These are phyloP conservation scores for Chironomus striatipennis DNA, from an alignment of 1,140 invertebrate genomes.

Conservation along the genomic window DNA sequence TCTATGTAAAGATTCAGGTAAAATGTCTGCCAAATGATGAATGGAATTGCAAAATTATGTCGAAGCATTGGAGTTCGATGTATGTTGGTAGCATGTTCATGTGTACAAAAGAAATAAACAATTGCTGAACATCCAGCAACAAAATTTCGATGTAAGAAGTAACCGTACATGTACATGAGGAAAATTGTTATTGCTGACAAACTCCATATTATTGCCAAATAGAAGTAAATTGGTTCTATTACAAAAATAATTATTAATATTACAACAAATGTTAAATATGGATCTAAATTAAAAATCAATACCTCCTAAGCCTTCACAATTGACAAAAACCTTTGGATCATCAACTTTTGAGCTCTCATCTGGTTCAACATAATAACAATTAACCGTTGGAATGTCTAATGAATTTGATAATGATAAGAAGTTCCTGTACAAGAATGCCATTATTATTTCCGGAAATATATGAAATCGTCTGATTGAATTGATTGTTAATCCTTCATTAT, in stretches of 20 bases:
- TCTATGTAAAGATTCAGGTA: constrained; percentile 36
- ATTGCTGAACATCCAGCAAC: constrained; percentile 29
- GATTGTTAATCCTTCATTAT: constrained; percentile 33
- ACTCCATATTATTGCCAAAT: constrained; percentile 38
- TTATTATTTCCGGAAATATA: constrained; percentile 35
- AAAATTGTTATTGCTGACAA: constrained; percentile 38
- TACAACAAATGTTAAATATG: too few relatives aligned
- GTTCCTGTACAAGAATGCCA: constrained; percentile 35
- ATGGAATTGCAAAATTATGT: constrained; percentile 39
- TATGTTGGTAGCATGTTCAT: constrained; percentile 37
- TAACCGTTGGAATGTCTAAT: constrained; percentile 32
- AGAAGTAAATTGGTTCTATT: constrained; percentile 38
- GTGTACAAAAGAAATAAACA: constrained; percentile 38
- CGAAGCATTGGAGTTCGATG: constrained; percentile 35
- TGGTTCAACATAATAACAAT: constrained; percentile 27
- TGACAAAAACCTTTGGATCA: constrained; percentile 12
- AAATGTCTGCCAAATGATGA: constrained; percentile 38
- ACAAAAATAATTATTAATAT: too few relatives aligned
- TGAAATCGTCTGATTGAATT: constrained; percentile 37
- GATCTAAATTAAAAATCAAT: too few relatives aligned
- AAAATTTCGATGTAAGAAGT: constrained; percentile 29
- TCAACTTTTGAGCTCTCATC: constrained; percentile 21
- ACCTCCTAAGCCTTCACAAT: constrained; percentile 27
- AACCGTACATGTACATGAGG: constrained; percentile 36
- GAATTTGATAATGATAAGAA: constrained; percentile 28